These are phyloP conservation scores for Fistularia commersonii DNA, from an alignment of 2,797 vertebrate species.

Conservation along the genomic window DNA sequence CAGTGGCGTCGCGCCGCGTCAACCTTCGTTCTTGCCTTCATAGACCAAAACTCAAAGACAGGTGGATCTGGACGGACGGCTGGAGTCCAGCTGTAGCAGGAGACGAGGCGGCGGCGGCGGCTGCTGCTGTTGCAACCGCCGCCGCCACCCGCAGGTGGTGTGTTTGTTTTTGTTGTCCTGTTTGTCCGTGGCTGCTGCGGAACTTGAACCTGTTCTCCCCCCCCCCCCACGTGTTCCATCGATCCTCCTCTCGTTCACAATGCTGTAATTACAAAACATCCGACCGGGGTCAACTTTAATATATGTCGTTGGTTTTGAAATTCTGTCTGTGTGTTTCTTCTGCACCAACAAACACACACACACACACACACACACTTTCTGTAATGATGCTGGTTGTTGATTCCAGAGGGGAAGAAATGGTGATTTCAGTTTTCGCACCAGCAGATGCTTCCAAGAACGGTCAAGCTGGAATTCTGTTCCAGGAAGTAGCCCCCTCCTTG, in stretches of 20 bases:
- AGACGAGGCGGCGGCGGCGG: conserved; percentile 35
- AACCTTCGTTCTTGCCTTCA: conserved; percentile 18
- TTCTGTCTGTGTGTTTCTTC: conserved; percentile 51
- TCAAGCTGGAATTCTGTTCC: too few species aligned
- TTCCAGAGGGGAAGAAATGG: too few species aligned
- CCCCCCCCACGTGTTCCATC: conserved; percentile 46
- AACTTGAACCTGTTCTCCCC: conserved; percentile 53
- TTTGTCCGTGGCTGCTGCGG: conserved; percentile 65
- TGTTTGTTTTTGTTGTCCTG: conserved; percentile 39
- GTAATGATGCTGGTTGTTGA: too few species aligned
- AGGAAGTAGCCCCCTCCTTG: too few species aligned
- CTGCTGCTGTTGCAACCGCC: conserved; percentile 5
- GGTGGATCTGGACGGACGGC: conserved; percentile 16
- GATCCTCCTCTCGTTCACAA: conserved; percentile 65
- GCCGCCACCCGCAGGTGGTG: conserved; percentile 60
- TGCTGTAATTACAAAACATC: conserved; percentile 75
- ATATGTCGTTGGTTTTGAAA: conserved; percentile 73
- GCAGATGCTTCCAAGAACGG: too few species aligned
- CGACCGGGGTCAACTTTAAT: conserved; percentile 77
- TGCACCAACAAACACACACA: neutral
- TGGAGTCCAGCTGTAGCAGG: conserved; percentile 55
- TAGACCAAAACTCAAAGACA: conserved; percentile 34
- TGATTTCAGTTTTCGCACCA: too few species aligned
- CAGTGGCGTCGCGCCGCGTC: too few species aligned
- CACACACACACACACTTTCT: neutral